Conservation (phyloP, 2,888 invertebrate species). For the Diaphora mendica region DNA sequence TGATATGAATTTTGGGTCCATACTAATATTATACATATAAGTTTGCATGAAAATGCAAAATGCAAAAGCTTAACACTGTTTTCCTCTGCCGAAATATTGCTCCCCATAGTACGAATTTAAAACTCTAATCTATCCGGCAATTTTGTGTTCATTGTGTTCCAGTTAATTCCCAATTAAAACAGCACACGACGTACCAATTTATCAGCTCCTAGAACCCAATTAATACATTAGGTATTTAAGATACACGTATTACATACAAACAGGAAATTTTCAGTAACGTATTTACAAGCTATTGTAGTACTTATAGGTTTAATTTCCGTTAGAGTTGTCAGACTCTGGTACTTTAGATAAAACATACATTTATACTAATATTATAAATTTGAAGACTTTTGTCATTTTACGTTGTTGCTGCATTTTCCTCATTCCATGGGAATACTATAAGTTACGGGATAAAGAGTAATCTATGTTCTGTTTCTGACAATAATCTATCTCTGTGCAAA, state of each 20-base stretch:
- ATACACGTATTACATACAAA: neutral
- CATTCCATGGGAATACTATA: too few relatives aligned
- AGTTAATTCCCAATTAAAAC: neutral
- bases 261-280: neutral
- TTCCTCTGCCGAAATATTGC: too few relatives aligned
- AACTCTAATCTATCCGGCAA: neutral
- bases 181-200: neutral
- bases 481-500: too few relatives aligned
- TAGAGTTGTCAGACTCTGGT: neutral
- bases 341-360: neutral
- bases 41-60: too few relatives aligned
- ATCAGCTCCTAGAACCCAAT: neutral
- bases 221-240: neutral
- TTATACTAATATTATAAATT: neutral
- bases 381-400: too few relatives aligned
- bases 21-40: too few relatives aligned
- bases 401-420: too few relatives aligned
- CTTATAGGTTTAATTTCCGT: neutral
- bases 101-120: neutral
- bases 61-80: too few relatives aligned
- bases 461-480: too few relatives aligned
- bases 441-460: too few relatives aligned
- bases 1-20: too few relatives aligned
- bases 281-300: neutral
- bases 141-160: neutral